phyloP scores from a whole-genome alignment of 2,888 invertebrate species.

The Euzetes globulus region DNA sequence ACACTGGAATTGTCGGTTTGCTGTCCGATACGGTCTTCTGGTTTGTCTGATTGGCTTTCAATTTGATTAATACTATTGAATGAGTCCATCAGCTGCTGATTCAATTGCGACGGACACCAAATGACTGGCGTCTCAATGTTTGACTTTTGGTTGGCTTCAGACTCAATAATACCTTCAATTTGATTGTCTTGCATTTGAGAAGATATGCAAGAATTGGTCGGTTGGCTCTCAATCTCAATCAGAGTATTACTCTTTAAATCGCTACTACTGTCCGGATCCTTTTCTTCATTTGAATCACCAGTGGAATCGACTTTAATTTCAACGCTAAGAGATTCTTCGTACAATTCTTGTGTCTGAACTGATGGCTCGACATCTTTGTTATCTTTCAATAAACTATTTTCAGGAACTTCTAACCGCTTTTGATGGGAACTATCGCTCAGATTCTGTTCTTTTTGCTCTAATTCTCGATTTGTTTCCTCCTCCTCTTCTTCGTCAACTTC shows the following conservation, averaged over 20 bases:
- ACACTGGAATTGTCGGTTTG: not conserved
- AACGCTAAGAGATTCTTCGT: not conserved
- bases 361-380: slow-evolving; percentile 5
- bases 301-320: not conserved
- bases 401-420: slow-evolving; percentile 1
- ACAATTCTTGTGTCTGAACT: not conserved
- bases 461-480: not conserved
- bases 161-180: not conserved
- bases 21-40: not conserved
- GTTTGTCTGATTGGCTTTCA: not conserved
- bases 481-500: not conserved
- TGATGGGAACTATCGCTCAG: not conserved
- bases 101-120: no score
- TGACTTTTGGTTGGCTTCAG: not conserved
- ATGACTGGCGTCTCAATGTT: no score
- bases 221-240: not conserved
- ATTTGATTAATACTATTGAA: not conserved
- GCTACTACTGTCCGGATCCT: not conserved
- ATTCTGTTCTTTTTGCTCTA: not conserved
- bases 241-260: not conserved
- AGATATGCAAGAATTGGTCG: slow-evolving; percentile 7
- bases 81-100: not conserved
- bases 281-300: not conserved
- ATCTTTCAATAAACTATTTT: not conserved
- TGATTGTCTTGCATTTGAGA: not conserved